phyloP scores from a whole-genome alignment of 2,113 vertebrate species.

The Marcusenius ussheri region DNA sequence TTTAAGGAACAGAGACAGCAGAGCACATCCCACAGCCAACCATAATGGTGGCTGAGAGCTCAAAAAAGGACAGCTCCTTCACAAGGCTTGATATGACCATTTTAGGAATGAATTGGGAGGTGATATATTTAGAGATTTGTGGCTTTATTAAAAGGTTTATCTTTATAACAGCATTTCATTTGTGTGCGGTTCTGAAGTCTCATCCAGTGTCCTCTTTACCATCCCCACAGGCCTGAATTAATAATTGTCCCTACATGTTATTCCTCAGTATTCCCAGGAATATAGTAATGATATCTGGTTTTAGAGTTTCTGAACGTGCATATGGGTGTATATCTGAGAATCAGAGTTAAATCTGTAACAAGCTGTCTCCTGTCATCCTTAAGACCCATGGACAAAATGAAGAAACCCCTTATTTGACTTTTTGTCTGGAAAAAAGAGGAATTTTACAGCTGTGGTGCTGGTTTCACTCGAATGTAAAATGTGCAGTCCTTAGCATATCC shows the following conservation, averaged over 20 bases:
- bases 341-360: neutral
- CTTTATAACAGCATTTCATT: neutral
- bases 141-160: slow-evolving; percentile 5
- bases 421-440: neutral
- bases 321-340: neutral
- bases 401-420: neutral
- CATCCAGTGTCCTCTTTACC: neutral
- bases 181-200: neutral
- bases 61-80: neutral
- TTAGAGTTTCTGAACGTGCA: neutral
- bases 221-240: neutral
- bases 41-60: neutral
- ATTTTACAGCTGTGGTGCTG: neutral
- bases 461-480: neutral
- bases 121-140: neutral
- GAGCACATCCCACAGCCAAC: neutral
- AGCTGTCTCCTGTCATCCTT: neutral
- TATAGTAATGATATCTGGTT: slow-evolving; percentile 7
- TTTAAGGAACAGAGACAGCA: neutral
- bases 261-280: neutral
- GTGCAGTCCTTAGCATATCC: slow-evolving; percentile 27
- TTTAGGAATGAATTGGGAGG: neutral
- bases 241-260: slow-evolving; percentile 4
- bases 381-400: neutral
- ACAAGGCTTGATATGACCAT: neutral